Evolutionary conservation across 2,888 invertebrate genomes (phyloP).

Genomic region (Diaprepes abbreviatus): DNA sequence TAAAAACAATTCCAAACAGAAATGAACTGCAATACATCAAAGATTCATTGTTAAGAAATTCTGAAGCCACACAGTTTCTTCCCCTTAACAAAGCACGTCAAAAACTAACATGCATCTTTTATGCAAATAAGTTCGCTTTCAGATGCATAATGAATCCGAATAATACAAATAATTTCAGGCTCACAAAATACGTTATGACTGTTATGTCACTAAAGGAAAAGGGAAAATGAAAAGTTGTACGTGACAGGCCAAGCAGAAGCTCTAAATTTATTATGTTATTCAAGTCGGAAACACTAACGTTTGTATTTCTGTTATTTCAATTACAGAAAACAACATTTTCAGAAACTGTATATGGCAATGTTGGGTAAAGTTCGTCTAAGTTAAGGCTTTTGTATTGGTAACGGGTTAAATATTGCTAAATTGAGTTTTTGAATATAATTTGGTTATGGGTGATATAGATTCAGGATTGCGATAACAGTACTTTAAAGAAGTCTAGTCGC

Average conservation of each 20-base stretch:
- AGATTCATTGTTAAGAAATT: too few relatives aligned
- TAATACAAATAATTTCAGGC: not conserved
- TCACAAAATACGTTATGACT: not conserved
- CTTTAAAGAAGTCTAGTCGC: too few relatives aligned
- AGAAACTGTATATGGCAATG: too few relatives aligned
- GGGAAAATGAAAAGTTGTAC: not conserved
- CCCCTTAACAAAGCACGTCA: not conserved
- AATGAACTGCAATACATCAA: too few relatives aligned
- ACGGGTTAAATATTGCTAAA: too few relatives aligned
- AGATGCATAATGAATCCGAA: not conserved
- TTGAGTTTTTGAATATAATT: too few relatives aligned
- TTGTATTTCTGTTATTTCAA: not conserved
- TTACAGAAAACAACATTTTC: too few relatives aligned
- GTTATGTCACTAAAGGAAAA: not conserved
- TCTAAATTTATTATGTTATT: not conserved
- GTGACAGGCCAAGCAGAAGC: not conserved
- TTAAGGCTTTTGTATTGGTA: too few relatives aligned
- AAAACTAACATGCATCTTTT: not conserved
- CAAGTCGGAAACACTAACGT: not conserved
- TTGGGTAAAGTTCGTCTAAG: too few relatives aligned
- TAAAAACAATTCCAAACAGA: too few relatives aligned
- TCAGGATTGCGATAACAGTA: too few relatives aligned
- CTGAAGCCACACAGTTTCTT: not conserved
- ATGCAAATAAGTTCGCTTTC: not conserved
- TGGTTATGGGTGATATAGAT: too few relatives aligned